Base-by-base conservation (phyloP, 2,888 invertebrate genomes). In the Nomada fabriciana region DNA sequence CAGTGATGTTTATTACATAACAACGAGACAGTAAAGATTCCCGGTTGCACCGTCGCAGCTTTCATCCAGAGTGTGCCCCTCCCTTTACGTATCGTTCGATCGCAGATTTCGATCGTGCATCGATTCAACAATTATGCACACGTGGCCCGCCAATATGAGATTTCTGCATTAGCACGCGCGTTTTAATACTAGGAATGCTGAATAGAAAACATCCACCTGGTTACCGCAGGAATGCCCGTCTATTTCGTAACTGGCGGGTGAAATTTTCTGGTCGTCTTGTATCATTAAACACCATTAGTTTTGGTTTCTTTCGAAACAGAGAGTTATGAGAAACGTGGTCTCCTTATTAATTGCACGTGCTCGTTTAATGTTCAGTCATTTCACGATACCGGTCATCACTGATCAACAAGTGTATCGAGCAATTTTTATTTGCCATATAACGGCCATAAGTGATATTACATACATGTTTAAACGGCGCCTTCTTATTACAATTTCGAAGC, bases 1-100 rank as follows among this genome's bases (percentile, higher is more conserved):
- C 82, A 83, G 81, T 81, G 69, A 76, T 70, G 69, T 73, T 61
- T 57, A 65, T 76, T 57, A 68, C 61, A 80, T 75, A 82, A 76
- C 23, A 69, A 76, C 43, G 13, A 57, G 52, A 29, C 67, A 1
- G 11, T 47, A 20, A 20, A 25, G 23, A 55, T 60, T 25, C 70
- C 36, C 36, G 36, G 64, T 63, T 18, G 42, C 53, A 15, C 43
- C 15, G 2, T 55, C 15, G 43, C 13, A 36, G 15, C 36, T 13
- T 13, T 3, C 20, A 15, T 7, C 18, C 15, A 13, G 15, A 47
- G 13, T 47, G 47, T 15, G 13, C 13, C 2, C 13, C 47, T 13
- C 13, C 2, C 3, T 13, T 20, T 2, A 47, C 36, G 43, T 74
- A 57, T 47, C 5, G 23, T 11, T 7, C 29, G 29, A 4, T 7